phyloP scores from a whole-genome alignment of 2,113 vertebrate genomes.

The Puffinus mauretanicus region DNA sequence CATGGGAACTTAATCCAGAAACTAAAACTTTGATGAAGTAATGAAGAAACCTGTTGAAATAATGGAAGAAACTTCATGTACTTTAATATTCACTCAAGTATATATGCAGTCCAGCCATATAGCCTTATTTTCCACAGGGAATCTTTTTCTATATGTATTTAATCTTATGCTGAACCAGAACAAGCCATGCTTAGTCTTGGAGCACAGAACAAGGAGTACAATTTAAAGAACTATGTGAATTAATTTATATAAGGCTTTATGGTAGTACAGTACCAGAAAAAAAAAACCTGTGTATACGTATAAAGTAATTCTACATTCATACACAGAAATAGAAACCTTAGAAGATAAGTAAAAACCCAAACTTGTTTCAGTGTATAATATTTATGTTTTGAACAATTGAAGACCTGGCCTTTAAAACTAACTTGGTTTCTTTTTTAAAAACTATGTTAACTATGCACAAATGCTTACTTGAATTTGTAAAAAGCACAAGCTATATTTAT shows the following conservation, averaged over 20 bases:
- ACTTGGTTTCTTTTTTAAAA: neutral
- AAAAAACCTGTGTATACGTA: neutral
- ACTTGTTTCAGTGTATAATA: neutral
- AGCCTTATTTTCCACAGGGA: neutral
- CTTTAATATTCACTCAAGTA: neutral
- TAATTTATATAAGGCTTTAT: neutral
- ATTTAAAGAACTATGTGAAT: neutral
- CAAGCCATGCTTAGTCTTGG: neutral
- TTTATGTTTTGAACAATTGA: neutral
- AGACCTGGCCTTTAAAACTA: neutral
- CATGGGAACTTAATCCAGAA: neutral
- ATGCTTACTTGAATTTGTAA: neutral
- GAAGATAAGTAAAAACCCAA: neutral
- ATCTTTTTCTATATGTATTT: neutral
- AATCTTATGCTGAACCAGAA: neutral
- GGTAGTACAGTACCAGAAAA: neutral
- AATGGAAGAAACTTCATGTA: neutral
- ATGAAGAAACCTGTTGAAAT: neutral
- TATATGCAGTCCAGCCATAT: neutral
- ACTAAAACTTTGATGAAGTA: neutral
- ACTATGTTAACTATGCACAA: neutral
- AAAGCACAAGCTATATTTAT: neutral
- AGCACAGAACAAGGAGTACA: neutral
- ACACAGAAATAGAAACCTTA: neutral
- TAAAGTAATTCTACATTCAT: neutral